Evolutionary conservation across 2,888 invertebrate species (phyloP).

Genomic region (Luffia ferchaultella): DNA sequence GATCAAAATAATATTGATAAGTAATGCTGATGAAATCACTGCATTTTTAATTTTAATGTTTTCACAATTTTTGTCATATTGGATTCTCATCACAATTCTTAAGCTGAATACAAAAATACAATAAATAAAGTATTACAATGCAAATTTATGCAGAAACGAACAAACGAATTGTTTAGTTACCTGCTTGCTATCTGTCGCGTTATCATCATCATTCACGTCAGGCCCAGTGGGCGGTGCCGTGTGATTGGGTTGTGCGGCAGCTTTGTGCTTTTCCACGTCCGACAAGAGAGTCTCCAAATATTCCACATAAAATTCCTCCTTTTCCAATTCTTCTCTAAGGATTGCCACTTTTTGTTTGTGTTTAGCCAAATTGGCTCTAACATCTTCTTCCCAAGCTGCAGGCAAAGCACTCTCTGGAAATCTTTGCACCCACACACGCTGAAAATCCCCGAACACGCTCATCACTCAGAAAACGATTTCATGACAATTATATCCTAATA

Average conservation of each 20-base stretch:
- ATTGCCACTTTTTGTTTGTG: conserved; percentile 87
- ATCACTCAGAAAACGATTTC: conserved; percentile 68
- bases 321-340: conserved; percentile 85
- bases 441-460: conserved; percentile 92
- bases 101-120: too few relatives aligned
- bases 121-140: too few relatives aligned
- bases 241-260: conserved; percentile 52
- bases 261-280: conserved; percentile 86
- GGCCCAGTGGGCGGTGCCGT: conserved; percentile 55
- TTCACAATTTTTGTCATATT: too few relatives aligned
- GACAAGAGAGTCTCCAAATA: conserved; percentile 85
- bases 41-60: too few relatives aligned
- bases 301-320: conserved; percentile 90
- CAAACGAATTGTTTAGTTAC: conserved; percentile 23
- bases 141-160: too few relatives aligned
- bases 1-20: too few relatives aligned
- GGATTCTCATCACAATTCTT: too few relatives aligned
- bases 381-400: conserved; percentile 93
- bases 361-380: conserved; percentile 87
- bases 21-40: too few relatives aligned
- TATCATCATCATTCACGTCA: conserved; percentile 33
- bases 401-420: conserved; percentile 91
- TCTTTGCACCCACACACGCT: conserved; percentile 90
- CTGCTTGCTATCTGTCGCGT: conserved; percentile 54
- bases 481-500: conserved; percentile 29